Evolutionary conservation across 2,797 vertebrate species (phyloP), one percentile per base, ranked within the genome.

Genomic region (Danionella dracula): DNA sequence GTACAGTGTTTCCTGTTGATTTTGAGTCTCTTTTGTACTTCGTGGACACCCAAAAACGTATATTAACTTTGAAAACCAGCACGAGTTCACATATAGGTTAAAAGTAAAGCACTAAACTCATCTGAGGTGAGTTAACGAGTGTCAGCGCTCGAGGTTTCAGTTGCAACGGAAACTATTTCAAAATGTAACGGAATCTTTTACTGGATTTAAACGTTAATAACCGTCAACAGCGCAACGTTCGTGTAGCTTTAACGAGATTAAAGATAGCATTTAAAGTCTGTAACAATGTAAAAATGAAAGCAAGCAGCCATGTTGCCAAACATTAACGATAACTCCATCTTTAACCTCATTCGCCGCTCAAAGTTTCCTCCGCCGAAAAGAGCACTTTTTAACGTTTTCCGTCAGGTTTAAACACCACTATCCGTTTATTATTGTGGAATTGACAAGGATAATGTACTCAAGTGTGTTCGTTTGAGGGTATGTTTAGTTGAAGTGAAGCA

Each of bases 271-370:
- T 57, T 57, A 19, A 34, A n/a, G n/a, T 8, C 11, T 21, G 13
- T 13, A 35, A 34, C 13, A 63, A 21, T 16, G 5, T 17, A 16
- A 34, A 58, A 34, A 54, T 35, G 50, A 49, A 56, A 54, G 53
- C 19, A 19, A 65, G 73, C 69, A 41, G 73, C 69, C 65, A 75
- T 71, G 65, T 72, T 75, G 60, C 21, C 32, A 44, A 46, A 55
- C 58, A 13, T 71, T 62, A 41, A 42, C 67, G 55, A 44, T 34
- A 11, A 45, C 46, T 17, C 21, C n/a, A n/a, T n/a, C n/a, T n/a
- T n/a, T n/a, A n/a, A 12, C 48, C n/a, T 23, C 4, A 27, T 27
- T 56, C 23, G 35, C 23, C 21, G n/a, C 44, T 37, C 11, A 66
- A 17, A 40, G 37, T 54, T 57, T 50, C 13, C 31, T 55, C 50